Conservation (phyloP, 2,888 invertebrate species). For the Papilio gigon region DNA sequence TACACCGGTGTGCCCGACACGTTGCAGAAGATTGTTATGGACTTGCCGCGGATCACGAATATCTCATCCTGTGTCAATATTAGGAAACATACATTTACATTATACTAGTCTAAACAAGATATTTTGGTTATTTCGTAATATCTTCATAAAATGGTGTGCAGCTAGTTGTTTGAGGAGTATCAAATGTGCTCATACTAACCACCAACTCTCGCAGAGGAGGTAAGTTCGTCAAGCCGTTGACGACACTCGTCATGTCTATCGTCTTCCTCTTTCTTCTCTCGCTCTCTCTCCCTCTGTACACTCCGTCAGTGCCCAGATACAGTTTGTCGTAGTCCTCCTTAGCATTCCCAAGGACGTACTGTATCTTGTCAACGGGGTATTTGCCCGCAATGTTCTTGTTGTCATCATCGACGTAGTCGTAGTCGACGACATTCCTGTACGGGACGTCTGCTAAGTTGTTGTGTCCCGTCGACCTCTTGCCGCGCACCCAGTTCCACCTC, state of each 20-base stretch:
- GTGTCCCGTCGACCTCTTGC: slow-evolving; percentile 50
- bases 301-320: slow-evolving; percentile 53
- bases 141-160: too few species aligned
- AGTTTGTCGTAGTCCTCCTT: slow-evolving; percentile 51
- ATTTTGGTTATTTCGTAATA: too few species aligned
- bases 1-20: slow-evolving; percentile 18
- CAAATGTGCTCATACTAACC: slow-evolving; percentile 47
- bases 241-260: slow-evolving; percentile 45
- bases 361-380: not conserved
- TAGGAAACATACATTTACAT: not conserved
- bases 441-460: slow-evolving; percentile 13
- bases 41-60: slow-evolving; percentile 54
- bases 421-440: slow-evolving; percentile 16
- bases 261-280: slow-evolving; percentile 49
- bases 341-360: slow-evolving; percentile 9
- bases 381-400: not conserved
- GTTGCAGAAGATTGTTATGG: slow-evolving; percentile 51
- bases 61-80: slow-evolving; percentile 54
- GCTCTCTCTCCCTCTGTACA: slow-evolving; percentile 53
- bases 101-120: not conserved
- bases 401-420: slow-evolving; percentile 26
- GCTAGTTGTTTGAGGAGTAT: not conserved
- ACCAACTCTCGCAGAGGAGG: slow-evolving; percentile 48
- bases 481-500: slow-evolving; percentile 58
- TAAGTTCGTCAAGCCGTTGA: slow-evolving; percentile 51